Conservation (phyloP, 2,888 invertebrate species). For the Caradrina clavipalpis region DNA sequence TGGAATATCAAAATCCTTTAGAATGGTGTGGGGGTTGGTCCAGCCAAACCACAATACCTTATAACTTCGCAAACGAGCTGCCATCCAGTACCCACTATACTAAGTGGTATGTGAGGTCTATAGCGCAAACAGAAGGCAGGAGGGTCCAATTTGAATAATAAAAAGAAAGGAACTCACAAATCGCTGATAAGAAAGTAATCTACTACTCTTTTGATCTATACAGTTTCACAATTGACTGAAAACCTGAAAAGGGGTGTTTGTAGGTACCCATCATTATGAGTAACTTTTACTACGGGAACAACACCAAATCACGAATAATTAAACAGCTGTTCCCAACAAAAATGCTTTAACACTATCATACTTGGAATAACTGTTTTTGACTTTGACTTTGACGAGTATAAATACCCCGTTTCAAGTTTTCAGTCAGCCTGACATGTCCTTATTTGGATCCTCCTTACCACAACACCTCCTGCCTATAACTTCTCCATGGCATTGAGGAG, state of each 20-base stretch:
- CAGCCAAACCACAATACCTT: slow-evolving; percentile 41
- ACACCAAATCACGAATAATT: too few relatives aligned
- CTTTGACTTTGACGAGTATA: too few relatives aligned
- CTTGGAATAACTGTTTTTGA: too few relatives aligned
- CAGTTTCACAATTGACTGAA: too few relatives aligned
- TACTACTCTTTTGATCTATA: too few relatives aligned
- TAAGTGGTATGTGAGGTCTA: slow-evolving; percentile 20
- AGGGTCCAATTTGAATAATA: slow-evolving; percentile 12
- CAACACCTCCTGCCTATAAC: slow-evolving; percentile 79
- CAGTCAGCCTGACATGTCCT: neutral
- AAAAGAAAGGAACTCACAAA: neutral
- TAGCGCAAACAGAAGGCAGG: slow-evolving; percentile 1
- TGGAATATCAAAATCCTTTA: slow-evolving; percentile 40
- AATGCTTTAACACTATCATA: too few relatives aligned
- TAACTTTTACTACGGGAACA: too few relatives aligned
- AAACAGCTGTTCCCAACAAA: too few relatives aligned
- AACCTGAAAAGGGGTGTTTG: too few relatives aligned
- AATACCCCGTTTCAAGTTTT: too few relatives aligned
- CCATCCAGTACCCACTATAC: slow-evolving; percentile 15
- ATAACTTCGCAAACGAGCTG: slow-evolving; percentile 3
- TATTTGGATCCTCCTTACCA: neutral
- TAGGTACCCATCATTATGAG: too few relatives aligned
- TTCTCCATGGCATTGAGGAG: slow-evolving; percentile 94
- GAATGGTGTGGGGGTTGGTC: slow-evolving; percentile 33
- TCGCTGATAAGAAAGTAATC: neutral